phyloP scores from a whole-genome alignment of 1,140 invertebrate genomes.

The Prorops nasuta region DNA sequence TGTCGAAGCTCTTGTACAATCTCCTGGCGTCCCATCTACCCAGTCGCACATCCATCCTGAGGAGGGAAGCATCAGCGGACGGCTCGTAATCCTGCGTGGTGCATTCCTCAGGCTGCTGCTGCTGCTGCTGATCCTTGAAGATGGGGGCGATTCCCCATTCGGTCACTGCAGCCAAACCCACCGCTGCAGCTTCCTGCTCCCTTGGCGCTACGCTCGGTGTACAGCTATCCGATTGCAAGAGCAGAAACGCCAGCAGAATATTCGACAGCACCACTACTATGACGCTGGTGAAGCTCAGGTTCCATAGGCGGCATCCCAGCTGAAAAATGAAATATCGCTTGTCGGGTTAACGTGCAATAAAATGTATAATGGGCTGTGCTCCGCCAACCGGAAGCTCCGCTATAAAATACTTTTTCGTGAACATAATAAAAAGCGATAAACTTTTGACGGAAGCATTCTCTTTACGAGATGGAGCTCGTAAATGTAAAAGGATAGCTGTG shows the following conservation, averaged over 20 bases:
- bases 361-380: too few species aligned
- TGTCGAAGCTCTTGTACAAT: constrained; percentile 72
- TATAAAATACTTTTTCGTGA: too few species aligned
- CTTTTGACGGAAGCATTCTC: too few species aligned
- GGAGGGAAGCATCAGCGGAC: constrained; percentile 52
- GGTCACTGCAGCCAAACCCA: too few species aligned
- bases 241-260: constrained; percentile 66
- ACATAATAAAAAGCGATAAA: too few species aligned
- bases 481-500: too few species aligned
- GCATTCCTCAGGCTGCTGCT: constrained; percentile 32
- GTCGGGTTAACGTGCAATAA: not conserved
- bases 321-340: constrained; percentile 24
- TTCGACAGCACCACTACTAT: constrained; percentile 67
- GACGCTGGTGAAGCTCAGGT: constrained; percentile 64
- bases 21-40: constrained; percentile 73
- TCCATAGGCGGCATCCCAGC: constrained; percentile 68
- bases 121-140: constrained; percentile 19
- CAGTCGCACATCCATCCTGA: constrained; percentile 62
- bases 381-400: too few species aligned
- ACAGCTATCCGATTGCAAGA: constrained; percentile 61
- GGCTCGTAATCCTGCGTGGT: constrained; percentile 41
- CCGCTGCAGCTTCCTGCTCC: constrained; percentile 34
- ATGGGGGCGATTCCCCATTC: constrained; percentile 31
- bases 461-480: too few species aligned
- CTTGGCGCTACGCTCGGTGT: constrained; percentile 22